Evolutionary conservation across 2,113 vertebrate genomes (phyloP), one percentile per base, ranked within the genome.

Genomic region (Monopterus albus): DNA sequence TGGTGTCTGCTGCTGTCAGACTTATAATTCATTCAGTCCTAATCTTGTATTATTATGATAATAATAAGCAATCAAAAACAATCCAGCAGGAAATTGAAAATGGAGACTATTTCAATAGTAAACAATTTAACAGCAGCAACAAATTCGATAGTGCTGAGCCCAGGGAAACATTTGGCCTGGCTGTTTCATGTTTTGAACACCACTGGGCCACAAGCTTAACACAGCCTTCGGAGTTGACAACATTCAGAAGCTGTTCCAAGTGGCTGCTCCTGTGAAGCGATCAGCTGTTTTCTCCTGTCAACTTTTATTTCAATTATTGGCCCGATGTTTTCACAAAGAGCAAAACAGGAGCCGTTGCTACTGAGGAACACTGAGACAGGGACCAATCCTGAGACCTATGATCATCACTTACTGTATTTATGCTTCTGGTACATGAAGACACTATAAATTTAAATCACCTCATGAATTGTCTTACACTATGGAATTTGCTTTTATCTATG

Each of bases 1-100:
- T 12, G 33, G 21, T 11, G 36, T 50, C 15, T 23, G 60, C 5
- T 36, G 64, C 75, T 52, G 66, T 79, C 75, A 59, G 33, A 66
- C 78, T 42, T 29, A 43, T 76, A 65, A 75, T 79, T 79, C 40
- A 59, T 64, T 72, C 58, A 12, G 31, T 65, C 62, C 72, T 76
- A 84, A 78, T 78, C 60, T 65, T 53, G 60, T 62, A 78, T 78
- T 77, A 73, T 84, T 74, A 78, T 81, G 78, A 55, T 62, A 81
- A 84, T 74, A 80, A 68, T 40, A 67, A 58, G 71, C 61, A 75
- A 79, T 75, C 75, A 80, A 33, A 76, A 43, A 36, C 63, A 70
- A 70, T 70, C 70, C 59, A 49, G 42, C 49, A 2, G 36, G 26
- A 70, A 77, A 81, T 71, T 77, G 68, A 73, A 80, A 73, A 59